Base-by-base conservation (phyloP, 2,113 vertebrate species). In the Oryctolagus cuniculus region DNA sequence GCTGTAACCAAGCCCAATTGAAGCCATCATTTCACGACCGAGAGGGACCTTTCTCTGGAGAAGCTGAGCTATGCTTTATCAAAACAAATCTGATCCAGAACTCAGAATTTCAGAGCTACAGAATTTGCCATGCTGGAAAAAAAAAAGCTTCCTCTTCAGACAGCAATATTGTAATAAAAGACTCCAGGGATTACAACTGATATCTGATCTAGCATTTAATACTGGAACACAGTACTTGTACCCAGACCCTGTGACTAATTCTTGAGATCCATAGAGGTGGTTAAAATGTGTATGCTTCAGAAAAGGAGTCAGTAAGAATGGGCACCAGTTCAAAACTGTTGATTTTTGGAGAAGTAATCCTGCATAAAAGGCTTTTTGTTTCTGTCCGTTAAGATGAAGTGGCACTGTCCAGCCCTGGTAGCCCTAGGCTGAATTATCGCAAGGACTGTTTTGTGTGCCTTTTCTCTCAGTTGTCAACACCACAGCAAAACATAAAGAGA, bases 1-100 rank as follows among this genome's bases (percentile, higher is more conserved):
- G 55, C 69, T 6, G 11, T 3, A 90, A 87, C 79, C n/a, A 64
- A 92, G 89, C 72, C 81, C 91, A 85, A 61, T n/a, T 10, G 64
- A 94, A 90, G 94, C 90, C 83, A 67, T 88, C 94, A 67, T 66
- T 87, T 95, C 80, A 84, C 21, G 31, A 61, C 83, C 27, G 83
- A 93, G 95, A 75, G 7, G 75, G 74, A 90, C 55, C 86, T 84
- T 96, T 89, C 97, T 96, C 94, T n/a, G 87, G 93, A 97, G 94
- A 94, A 95, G 94, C 83, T n/a, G 86, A 96, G 89, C 89, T 91
- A 94, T 93, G 96, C 79, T 74, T 87, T 96, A 93, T 61, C 91
- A 80, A 97, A 95, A 97, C 95, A 96, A 96, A 96, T 92, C 61
- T 6, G 16, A 95, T 95, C 86, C 96, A 96, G 91, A 96, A 84